Conservation (phyloP, 2,113 vertebrate genomes). For the Amia ocellicauda region DNA sequence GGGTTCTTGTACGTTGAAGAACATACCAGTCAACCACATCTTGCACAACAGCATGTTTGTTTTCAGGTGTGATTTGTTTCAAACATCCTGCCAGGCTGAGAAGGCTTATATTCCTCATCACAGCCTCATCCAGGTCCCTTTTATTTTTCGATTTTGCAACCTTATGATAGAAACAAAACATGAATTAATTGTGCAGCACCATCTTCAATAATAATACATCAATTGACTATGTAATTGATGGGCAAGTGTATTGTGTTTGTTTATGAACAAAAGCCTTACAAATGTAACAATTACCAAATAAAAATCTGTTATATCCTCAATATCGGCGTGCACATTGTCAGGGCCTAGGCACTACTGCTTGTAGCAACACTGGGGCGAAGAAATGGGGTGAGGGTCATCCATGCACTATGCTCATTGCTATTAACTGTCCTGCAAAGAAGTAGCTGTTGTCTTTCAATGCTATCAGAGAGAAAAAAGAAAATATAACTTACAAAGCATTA, state of each 20-base stretch:
- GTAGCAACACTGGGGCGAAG: constrained; percentile 9
- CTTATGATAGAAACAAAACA: neutral
- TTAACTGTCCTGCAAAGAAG: constrained; percentile 21
- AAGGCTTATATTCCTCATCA: neutral
- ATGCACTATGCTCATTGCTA: constrained; percentile 24
- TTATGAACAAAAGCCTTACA: neutral
- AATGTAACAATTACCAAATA: neutral
- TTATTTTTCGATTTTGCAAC: neutral
- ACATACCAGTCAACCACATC: constrained; percentile 24
- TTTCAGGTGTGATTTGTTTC: constrained; percentile 8
- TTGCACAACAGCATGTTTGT: constrained; percentile 16
- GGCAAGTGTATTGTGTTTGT: neutral
- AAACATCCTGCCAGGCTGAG: constrained; percentile 24
- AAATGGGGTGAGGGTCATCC: constrained; percentile 19
- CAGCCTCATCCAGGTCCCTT: neutral
- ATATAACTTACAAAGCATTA: constrained; percentile 2
- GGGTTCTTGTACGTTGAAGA: constrained; percentile 21
- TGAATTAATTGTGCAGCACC: neutral
- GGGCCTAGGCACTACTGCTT: constrained; percentile 8
- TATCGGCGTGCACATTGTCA: constrained; percentile 20
- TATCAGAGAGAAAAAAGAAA: constrained; percentile 14
- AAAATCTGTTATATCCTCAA: constrained; percentile 22
- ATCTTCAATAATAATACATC: neutral
- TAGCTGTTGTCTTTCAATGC: constrained; percentile 21
- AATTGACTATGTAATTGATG: constrained; percentile 5